A percentile compares a stretch with the other conserved stretches of the same genome.
Evolutionary conservation across 2,113 vertebrate genomes (phyloP).

Genomic region (Lophotis ruficrista): DNA sequence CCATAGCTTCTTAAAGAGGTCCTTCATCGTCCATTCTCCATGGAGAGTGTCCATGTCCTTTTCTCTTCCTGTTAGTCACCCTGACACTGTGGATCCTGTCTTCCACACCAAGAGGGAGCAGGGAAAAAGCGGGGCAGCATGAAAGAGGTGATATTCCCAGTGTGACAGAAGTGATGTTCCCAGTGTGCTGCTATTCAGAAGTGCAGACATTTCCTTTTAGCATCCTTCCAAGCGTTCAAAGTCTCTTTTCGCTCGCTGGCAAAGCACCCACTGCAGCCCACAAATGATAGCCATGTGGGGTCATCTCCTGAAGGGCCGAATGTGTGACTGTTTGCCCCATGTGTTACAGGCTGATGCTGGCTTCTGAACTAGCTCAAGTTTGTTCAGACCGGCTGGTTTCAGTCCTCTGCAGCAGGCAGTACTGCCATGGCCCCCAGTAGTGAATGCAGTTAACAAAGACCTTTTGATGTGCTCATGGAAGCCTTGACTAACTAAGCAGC

Average conservation of each 20-base stretch:
- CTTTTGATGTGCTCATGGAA: not conserved
- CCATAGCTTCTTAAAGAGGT: not conserved
- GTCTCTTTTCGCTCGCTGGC: not conserved
- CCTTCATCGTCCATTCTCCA: not conserved
- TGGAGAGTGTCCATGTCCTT: not conserved
- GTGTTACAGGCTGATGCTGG: not conserved
- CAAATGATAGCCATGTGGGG: not conserved
- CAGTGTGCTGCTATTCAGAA: not conserved
- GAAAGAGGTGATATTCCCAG: slow-evolving; percentile 19
- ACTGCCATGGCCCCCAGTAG: not conserved
- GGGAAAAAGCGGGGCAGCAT: not conserved
- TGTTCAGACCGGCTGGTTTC: not conserved
- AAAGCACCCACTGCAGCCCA: not conserved
- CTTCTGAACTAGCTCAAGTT: not conserved
- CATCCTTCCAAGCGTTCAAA: not conserved
- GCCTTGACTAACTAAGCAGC: not conserved
- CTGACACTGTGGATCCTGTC: not conserved
- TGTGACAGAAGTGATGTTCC: not conserved
- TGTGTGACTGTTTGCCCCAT: not conserved
- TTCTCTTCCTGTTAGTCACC: not conserved
- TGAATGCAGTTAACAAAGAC: not conserved
- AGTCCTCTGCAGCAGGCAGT: not conserved
- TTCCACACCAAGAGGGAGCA: not conserved
- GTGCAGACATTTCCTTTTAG: slow-evolving; percentile 29
- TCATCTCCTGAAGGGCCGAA: not conserved